A percentile compares a stretch with the other conserved stretches of the same genome.
Conservation (phyloP, 2,888 invertebrate species). For the Catocala nupta region DNA sequence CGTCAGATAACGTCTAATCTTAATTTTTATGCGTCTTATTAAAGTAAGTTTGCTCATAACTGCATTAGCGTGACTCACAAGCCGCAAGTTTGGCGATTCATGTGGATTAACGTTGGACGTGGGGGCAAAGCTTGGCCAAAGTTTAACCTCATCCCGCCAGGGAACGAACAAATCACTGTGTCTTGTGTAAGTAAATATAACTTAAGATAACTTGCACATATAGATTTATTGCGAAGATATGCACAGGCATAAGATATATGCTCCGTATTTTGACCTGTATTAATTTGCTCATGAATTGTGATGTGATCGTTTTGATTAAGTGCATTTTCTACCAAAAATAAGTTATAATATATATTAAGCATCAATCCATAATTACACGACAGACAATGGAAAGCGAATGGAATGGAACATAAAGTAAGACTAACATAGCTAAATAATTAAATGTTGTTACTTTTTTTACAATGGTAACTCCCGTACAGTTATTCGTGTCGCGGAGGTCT, state of each 20-base stretch:
- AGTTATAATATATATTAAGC: too few relatives aligned
- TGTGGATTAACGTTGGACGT: slow-evolving; percentile 45
- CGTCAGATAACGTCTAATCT: slow-evolving; percentile 34
- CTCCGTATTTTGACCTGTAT: neutral
- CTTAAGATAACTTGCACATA: slow-evolving; percentile 21
- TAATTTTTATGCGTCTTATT: slow-evolving; percentile 54
- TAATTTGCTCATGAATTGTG: slow-evolving; percentile 15
- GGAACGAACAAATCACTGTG: slow-evolving; percentile 40
- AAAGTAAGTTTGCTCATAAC: slow-evolving; percentile 62
- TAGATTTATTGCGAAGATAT: slow-evolving; percentile 17
- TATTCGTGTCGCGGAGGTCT: too few relatives aligned
- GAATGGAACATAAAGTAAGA: too few relatives aligned
- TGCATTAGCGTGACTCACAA: slow-evolving; percentile 49
- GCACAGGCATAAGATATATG: neutral
- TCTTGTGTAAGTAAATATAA: slow-evolving; percentile 36
- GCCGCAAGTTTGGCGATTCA: slow-evolving; percentile 52
- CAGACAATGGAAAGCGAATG: too few relatives aligned
- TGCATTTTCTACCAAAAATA: too few relatives aligned
- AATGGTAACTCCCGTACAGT: too few relatives aligned
- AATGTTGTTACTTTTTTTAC: too few relatives aligned
- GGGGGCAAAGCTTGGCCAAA: slow-evolving; percentile 38
- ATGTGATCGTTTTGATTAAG: too few relatives aligned
- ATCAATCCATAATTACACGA: too few relatives aligned
- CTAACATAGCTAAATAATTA: too few relatives aligned
- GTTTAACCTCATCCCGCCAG: slow-evolving; percentile 33